Percentiles rank a stretch among this genome's conserved stretches.
Conservation (phyloP, 2,797 vertebrate genomes). For the Crypturellus tataupa region DNA sequence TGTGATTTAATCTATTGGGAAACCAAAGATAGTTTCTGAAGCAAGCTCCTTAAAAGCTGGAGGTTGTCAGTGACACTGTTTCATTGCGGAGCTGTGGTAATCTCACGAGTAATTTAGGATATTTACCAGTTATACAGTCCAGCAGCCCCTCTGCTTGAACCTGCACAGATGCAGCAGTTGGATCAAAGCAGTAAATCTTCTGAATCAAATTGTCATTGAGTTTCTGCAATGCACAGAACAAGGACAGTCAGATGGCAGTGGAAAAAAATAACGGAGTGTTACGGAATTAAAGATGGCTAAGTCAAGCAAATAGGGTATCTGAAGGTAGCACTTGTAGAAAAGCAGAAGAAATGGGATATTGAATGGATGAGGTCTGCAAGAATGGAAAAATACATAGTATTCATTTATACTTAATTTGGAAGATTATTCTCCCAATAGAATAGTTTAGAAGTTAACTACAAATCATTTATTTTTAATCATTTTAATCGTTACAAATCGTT, state of each 20-base stretch:
- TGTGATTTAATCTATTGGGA: background rate
- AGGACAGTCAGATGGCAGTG: background rate
- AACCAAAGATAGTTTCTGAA: constrained; percentile 13
- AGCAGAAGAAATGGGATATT: background rate
- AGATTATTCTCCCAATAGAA: background rate
- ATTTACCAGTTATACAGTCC: constrained; percentile 78
- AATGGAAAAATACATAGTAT: background rate
- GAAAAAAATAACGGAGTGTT: background rate
- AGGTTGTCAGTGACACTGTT: background rate
- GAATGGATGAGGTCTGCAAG: background rate
- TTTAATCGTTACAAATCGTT: too few species aligned
- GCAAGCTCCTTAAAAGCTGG: constrained; percentile 5
- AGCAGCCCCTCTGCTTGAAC: constrained; percentile 65
- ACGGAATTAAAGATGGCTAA: background rate
- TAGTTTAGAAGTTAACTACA: background rate
- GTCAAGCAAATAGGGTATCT: background rate
- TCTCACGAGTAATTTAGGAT: background rate
- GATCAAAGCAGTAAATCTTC: constrained; percentile 80
- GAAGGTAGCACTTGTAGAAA: background rate
- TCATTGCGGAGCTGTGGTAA: background rate
- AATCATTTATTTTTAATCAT: too few species aligned
- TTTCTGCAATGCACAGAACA: constrained; percentile 73
- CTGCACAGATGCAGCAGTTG: constrained; percentile 71
- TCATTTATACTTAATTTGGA: background rate
- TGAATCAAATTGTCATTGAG: constrained; percentile 77